Evolutionary conservation across 2,113 vertebrate genomes (phyloP), one percentile per base, ranked within the genome.

Genomic region (Rhodinocichla rosea): DNA sequence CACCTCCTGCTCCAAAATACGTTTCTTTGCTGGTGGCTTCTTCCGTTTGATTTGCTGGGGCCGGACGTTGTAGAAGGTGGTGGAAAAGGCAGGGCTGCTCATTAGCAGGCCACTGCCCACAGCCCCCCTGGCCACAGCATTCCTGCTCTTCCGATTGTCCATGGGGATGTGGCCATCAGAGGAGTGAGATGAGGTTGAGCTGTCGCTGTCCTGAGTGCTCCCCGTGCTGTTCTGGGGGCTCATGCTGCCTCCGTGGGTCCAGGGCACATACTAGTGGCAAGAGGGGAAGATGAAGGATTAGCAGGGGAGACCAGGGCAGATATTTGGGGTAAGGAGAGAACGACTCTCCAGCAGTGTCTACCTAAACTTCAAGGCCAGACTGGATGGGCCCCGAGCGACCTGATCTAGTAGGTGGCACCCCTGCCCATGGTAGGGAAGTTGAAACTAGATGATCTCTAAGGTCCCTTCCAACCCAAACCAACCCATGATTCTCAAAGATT

Each of bases 201-300:
- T 98, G 7, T 99, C 99, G 1, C 99, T 99, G 97, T 99, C 99
- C 28, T 98, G 97, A 33, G 99, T 99, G 96, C 99, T 99, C 45
- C 99, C 99, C 0, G 99, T 99, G 96, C 99, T 99, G 97, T 99
- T 99, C 27, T 99, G 99, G 5, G 99, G 99, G 76, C 99, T 99
- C 94, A 99, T 99, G 94, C 98, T 99, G 96, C 98, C 99, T 85
- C 99, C 97, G 3, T 99, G 97, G 40, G 98, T 79, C 96, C 97
- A 98, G 37, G 98, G 98, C 95, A 99, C 99, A 97, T 99, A 93
- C 91, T 94, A n/a, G 47, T 20, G 39, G 93, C 71, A 42, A 84
- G 37, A 94, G 22, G 12, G 23, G 10, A 56, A 39, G 26, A 62
- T 1, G 1, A 49, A 63, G 40, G 40, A n/a, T 52, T 80, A 80